Conservation (phyloP, 1,140 invertebrate species). For the Polypedilum pembai region DNA sequence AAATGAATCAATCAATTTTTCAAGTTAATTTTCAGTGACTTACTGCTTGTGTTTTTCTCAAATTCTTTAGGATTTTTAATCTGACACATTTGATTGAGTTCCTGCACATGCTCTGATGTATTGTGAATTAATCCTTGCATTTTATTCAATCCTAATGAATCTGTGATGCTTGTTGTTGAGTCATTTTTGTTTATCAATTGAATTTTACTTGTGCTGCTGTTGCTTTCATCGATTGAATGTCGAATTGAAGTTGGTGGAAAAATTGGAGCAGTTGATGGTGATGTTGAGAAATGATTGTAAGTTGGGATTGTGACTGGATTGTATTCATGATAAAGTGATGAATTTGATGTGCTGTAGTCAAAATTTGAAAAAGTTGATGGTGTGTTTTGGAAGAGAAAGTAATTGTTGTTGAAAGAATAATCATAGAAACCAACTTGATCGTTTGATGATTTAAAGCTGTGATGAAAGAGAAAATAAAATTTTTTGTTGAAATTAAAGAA, state of each 20-base stretch:
- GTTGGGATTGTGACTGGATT: neutral
- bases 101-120: constrained; percentile 29
- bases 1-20: neutral
- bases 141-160: neutral
- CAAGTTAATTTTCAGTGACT: neutral
- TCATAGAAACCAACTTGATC: constrained; percentile 21
- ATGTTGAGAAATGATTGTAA: constrained; percentile 7
- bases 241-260: neutral
- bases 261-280: neutral
- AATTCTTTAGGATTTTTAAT: constrained; percentile 10
- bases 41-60: constrained; percentile 12
- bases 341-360: neutral
- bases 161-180: neutral
- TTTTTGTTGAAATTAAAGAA: neutral
- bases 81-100: constrained; percentile 28
- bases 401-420: constrained; percentile 23
- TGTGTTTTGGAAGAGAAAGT: neutral
- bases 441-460: neutral
- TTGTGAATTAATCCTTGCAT: neutral
- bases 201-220: neutral
- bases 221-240: neutral
- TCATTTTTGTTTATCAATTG: neutral
- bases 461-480: neutral
- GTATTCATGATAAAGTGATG: constrained; percentile 22
- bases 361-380: neutral